Evolutionary conservation across 2,888 invertebrate species (phyloP), one percentile per base, ranked within the genome.

Genomic region (Pollenia labialis): DNA sequence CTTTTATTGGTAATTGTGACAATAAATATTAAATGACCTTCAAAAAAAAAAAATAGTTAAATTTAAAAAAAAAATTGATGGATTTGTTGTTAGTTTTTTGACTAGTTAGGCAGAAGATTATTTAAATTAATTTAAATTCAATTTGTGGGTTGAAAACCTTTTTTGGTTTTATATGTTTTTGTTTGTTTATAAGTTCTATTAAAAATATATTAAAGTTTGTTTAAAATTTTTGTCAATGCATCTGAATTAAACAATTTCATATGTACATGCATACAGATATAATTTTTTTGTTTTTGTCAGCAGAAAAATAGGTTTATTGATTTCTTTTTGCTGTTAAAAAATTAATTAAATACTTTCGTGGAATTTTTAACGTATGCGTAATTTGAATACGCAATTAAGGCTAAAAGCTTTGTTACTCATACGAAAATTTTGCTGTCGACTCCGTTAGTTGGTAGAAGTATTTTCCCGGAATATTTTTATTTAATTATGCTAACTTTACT

Each of bases 21-120:
- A 54, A 64, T 18, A 71, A 60, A 62, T 52, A 60, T 16, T 44
- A 4, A 62, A 54, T 14, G 66, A 71, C 80, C 79, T 80, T 80
- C 62, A 52, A 60, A 56, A 44, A 54, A 40, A 12, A n/a, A 52
- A 16, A 50, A 10, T 18, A 1, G 16, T 42, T 23, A 23, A 23
- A 23, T 44, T 50, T 3, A 18, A 9, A 46, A 62, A 32, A 32
- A 32, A 46, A 58, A 23, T 40, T 7, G 44, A 42, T 42, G 11
- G n/a, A 42, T 76, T 64, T 77, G 32, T 77, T 79, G 9, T 50
- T 42, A 32, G 14, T 75, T 52, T 75, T 32, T 40, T 8, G 23
- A 7, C 8, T n/a, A n/a, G 42, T 42, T 50, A 16, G 18, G 18
- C 14, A 14, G n/a, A 6, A 50, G 23, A 50, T 18, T 64, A 52